Conservation (phyloP, 2,797 vertebrate species). For the Hoplostethus atlanticus region DNA sequence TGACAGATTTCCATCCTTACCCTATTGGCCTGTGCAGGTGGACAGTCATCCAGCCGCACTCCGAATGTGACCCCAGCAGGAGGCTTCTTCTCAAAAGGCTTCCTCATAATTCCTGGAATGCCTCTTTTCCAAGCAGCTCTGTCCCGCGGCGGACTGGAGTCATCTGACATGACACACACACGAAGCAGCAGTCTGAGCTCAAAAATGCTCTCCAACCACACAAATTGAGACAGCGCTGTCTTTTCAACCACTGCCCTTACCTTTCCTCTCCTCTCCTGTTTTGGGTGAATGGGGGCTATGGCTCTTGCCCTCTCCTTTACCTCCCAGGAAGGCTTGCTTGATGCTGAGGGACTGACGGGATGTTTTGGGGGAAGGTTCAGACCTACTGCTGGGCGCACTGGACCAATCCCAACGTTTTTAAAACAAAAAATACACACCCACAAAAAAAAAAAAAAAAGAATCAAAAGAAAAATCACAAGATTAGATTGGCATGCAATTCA, state of each 20-base stretch:
- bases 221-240: not conserved
- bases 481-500: not conserved
- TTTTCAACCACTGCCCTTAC: conserved; percentile 62
- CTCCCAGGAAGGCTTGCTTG: conserved; percentile 90
- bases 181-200: not conserved
- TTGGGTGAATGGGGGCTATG: conserved; percentile 92
- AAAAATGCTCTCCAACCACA: not conserved
- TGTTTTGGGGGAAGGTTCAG: conserved; percentile 92
- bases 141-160: conserved; percentile 96
- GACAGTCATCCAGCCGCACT: conserved; percentile 95
- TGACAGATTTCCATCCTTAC: conserved; percentile 75
- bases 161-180: conserved; percentile 83
- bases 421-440: conserved; percentile 7
- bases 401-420: conserved; percentile 5
- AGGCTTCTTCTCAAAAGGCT: conserved; percentile 94
- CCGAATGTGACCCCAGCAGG: conserved; percentile 92
- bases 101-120: conserved; percentile 94
- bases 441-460: not conserved
- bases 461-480: not conserved
- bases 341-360: conserved; percentile 92
- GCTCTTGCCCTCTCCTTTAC: conserved; percentile 86
- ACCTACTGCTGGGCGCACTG: conserved; percentile 90
- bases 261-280: conserved; percentile 91
- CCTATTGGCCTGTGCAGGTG: conserved; percentile 90
- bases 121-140: conserved; percentile 93